Evolutionary conservation across 2,888 invertebrate genomes (phyloP), one percentile per base, ranked within the genome.

Genomic region (Meteorus colon): DNA sequence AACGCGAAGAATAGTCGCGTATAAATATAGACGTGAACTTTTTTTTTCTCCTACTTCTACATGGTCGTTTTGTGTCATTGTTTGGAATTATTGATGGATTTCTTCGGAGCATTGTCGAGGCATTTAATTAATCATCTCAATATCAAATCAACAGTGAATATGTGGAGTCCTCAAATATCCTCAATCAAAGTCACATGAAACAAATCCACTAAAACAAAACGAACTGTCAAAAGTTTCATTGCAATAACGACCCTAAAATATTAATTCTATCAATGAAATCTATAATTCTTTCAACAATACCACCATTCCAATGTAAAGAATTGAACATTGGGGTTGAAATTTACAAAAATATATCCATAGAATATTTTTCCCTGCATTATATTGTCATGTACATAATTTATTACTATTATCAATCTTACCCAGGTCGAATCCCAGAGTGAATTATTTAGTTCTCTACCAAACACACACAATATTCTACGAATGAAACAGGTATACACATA

Each of bases 321-420:
- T 16, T 65, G 37, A 37, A 41, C n/a, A 63, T 37, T 65, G 37
- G 19, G 24, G 45, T 41, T 41, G 45, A n/a, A 12, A 67, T 27
- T 10, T 14, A 62, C 45, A 45, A 16, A 27, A 31, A 62, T 31
- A 63, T 29, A 34, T 65, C 37, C n/a, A 37, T 62, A 29, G n/a
- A 62, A 62, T 31, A n/a, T 62, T 31, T 62, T 55, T 55, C 29
- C 4, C 12, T 62, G 41, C 41, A 41, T 66, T 66, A 66, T 68
- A 29, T 68, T 68, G n/a, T 51, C 41, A 48, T 68, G 45, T 29
- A 24, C 19, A 60, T 74, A 74, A 69, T 63, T 63, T 69, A 74
- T 74, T 41, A 6, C 45, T 27, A n/a, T 48, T 34, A 69, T 69
- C 48, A 62, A 69, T 74, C 67, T 69, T 65, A 71, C 51, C 19